These are phyloP conservation scores for Argya squamiceps DNA, from an alignment of 2,797 vertebrate genomes.

Conservation along the genomic window DNA sequence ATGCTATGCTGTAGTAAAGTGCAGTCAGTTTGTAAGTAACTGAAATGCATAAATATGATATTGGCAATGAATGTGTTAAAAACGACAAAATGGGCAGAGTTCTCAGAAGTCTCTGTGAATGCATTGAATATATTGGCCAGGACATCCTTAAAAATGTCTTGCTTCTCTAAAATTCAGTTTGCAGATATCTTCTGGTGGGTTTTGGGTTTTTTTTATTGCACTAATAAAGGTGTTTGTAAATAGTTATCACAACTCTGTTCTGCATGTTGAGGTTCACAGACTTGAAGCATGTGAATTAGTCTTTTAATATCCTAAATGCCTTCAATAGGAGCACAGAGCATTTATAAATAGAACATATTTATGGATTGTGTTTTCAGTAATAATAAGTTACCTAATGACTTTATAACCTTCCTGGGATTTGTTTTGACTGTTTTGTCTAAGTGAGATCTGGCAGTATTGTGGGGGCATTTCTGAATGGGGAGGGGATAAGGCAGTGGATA, in stretches of 20 bases:
- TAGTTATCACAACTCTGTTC: neutral
- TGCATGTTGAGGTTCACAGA: neutral
- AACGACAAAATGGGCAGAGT: neutral
- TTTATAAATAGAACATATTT: constrained; percentile 8
- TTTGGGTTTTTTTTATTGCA: neutral
- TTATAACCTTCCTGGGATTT: neutral
- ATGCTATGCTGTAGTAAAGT: neutral
- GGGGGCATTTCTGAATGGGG: neutral
- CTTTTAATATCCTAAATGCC: neutral
- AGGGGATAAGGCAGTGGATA: neutral
- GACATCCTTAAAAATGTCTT: neutral
- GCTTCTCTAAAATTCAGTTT: neutral
- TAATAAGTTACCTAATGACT: neutral
- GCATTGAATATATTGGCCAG: neutral
- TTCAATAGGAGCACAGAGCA: neutral
- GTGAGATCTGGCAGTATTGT: neutral
- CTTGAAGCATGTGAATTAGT: neutral
- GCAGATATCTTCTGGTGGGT: neutral
- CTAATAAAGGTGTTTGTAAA: neutral
- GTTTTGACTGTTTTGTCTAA: neutral
- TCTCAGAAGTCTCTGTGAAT: neutral
- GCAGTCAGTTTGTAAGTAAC: neutral
- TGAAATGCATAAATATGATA: neutral
- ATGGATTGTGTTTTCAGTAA: constrained; percentile 7
- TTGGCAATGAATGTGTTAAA: neutral